Conservation (phyloP, 1,140 invertebrate species). For the Maniola jurtina region DNA sequence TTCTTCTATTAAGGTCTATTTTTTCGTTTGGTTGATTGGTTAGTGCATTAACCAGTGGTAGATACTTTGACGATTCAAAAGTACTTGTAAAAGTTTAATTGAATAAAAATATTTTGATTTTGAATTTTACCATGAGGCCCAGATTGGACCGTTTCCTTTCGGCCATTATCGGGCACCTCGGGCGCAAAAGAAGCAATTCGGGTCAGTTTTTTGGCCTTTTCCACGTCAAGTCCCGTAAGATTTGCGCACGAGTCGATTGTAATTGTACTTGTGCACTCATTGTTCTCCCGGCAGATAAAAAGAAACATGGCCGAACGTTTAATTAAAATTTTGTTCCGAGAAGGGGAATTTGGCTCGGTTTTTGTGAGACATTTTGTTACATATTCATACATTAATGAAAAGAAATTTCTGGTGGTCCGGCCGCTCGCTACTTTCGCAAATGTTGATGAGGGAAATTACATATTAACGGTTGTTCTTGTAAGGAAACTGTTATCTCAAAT, state of each 20-base stretch:
- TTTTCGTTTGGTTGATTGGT: too few relatives aligned
- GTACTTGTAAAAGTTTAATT: too few relatives aligned
- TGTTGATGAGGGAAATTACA: background rate
- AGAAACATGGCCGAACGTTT: constrained; percentile 49
- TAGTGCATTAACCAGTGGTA: too few relatives aligned
- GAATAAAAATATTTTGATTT: too few relatives aligned
- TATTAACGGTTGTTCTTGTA: background rate
- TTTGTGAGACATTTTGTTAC: constrained; percentile 34
- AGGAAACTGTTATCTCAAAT: background rate
- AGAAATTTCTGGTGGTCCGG: constrained; percentile 18
- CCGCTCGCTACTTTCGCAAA: constrained; percentile 8
- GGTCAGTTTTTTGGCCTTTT: constrained; percentile 54
- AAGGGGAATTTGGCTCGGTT: constrained; percentile 44
- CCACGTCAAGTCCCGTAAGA: constrained; percentile 54
- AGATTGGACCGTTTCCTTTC: constrained; percentile 34
- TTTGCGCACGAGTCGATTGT: constrained; percentile 48
- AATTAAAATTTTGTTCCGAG: constrained; percentile 65
- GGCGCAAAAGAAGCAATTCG: constrained; percentile 43
- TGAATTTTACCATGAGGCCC: too few relatives aligned
- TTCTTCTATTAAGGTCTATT: too few relatives aligned
- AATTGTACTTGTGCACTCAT: constrained; percentile 60
- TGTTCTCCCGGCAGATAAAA: constrained; percentile 65
- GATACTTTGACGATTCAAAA: too few relatives aligned
- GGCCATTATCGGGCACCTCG: constrained; percentile 40
- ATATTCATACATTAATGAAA: constrained; percentile 31